Evolutionary conservation across 2,797 vertebrate species (phyloP).

Genomic region (Chaenodraco wilsoni): DNA sequence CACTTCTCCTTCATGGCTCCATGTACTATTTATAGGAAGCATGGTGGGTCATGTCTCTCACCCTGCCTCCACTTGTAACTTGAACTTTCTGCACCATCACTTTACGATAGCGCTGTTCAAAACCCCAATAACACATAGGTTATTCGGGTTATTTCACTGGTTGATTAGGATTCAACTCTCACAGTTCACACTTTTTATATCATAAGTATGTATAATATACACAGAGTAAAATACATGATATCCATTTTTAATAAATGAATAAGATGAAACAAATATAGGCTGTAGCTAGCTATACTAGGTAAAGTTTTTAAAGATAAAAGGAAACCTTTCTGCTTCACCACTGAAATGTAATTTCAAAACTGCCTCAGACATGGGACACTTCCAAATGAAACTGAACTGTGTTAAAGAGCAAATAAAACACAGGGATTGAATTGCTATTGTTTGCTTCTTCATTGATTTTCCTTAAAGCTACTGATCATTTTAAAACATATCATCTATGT

Average conservation of each 20-base stretch:
- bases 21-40: constrained; percentile 72
- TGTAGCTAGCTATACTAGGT: constrained; percentile 20
- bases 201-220: constrained; percentile 26
- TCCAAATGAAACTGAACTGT: constrained; percentile 47
- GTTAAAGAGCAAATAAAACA: constrained; percentile 71
- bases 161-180: constrained; percentile 35
- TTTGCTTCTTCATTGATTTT: constrained; percentile 41
- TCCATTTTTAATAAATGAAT: constrained; percentile 29
- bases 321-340: constrained; percentile 28
- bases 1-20: constrained; percentile 46
- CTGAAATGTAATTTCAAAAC: constrained; percentile 51
- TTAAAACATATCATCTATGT: neutral
- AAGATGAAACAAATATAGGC: constrained; percentile 23
- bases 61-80: constrained; percentile 70
- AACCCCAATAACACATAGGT: constrained; percentile 25
- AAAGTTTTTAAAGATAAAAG: constrained; percentile 26
- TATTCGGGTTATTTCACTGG: constrained; percentile 21
- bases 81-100: constrained; percentile 65
- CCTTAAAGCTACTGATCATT: neutral
- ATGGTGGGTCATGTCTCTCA: constrained; percentile 48
- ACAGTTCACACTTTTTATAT: constrained; percentile 18
- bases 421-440: constrained; percentile 29
- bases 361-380: constrained; percentile 58
- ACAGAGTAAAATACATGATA: constrained; percentile 36
- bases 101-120: constrained; percentile 50